These are phyloP conservation scores for Brachyopa scutellaris DNA, from an alignment of 2,888 invertebrate genomes.

Conservation along the genomic window DNA sequence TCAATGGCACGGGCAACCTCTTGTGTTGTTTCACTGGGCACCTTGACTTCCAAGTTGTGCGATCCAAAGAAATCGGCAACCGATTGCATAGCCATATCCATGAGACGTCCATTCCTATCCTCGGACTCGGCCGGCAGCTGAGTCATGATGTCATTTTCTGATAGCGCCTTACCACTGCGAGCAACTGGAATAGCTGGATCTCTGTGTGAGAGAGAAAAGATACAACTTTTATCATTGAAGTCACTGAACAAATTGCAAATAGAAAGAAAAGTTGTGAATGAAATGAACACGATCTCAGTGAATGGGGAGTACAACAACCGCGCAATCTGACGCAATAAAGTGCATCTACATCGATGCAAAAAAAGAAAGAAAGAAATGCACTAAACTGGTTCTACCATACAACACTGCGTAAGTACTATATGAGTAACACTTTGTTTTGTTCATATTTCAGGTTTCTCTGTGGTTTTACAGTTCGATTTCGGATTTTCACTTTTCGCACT, in stretches of 20 bases:
- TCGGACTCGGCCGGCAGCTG: slow-evolving; percentile 83
- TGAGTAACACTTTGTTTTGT: slow-evolving; percentile 12
- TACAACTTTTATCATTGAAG: slow-evolving; percentile 28
- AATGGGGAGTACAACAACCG: too few relatives aligned
- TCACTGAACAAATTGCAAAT: slow-evolving; percentile 22
- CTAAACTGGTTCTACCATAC: slow-evolving; percentile 35
- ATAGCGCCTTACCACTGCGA: slow-evolving; percentile 80
- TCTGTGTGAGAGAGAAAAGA: slow-evolving; percentile 75
- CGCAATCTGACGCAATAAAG: too few relatives aligned
- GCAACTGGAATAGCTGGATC: slow-evolving; percentile 78
- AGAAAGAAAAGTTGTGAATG: slow-evolving; percentile 27
- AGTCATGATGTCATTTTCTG: slow-evolving; percentile 83
- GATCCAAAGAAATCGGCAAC: slow-evolving; percentile 84
- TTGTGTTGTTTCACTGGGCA: slow-evolving; percentile 86
- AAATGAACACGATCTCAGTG: not conserved
- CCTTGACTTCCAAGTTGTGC: slow-evolving; percentile 87
- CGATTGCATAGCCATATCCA: slow-evolving; percentile 84
- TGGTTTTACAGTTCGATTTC: not conserved
- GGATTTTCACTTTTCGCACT: slow-evolving; percentile 22
- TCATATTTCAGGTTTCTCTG: not conserved
- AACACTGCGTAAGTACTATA: not conserved
- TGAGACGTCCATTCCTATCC: slow-evolving; percentile 83
- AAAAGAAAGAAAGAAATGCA: too few relatives aligned
- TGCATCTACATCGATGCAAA: too few relatives aligned
- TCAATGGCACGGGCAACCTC: slow-evolving; percentile 88